These are phyloP conservation scores for Coregonus suidteri DNA, from an alignment of 2,797 vertebrate genomes.

Conservation along the genomic window DNA sequence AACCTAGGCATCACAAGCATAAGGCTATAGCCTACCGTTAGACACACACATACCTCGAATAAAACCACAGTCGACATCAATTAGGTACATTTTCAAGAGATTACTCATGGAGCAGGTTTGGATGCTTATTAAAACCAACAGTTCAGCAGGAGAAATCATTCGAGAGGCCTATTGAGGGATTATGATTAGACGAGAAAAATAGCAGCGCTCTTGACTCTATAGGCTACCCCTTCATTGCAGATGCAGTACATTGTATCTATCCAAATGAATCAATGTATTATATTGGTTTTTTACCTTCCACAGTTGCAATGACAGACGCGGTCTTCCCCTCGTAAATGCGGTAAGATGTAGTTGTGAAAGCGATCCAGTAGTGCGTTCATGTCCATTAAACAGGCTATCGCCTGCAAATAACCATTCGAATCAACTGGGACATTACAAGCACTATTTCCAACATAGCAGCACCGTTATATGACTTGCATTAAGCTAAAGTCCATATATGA, in stretches of 20 bases:
- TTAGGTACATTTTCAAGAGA: slow-evolving; percentile 5
- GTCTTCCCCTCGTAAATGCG: slow-evolving; percentile 98
- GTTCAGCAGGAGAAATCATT: slow-evolving; percentile 56
- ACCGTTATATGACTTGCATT: slow-evolving; percentile 47
- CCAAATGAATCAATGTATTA: slow-evolving; percentile 32
- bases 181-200: slow-evolving; percentile 50
- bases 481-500: slow-evolving; percentile 14
- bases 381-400: slow-evolving; percentile 99
- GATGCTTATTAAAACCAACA: slow-evolving; percentile 38
- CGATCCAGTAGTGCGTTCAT: slow-evolving; percentile 99
- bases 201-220: slow-evolving; percentile 12
- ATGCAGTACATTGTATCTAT: slow-evolving; percentile 13
- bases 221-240: neutral
- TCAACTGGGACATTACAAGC: slow-evolving; percentile 80
- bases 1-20: slow-evolving; percentile 23
- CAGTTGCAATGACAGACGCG: slow-evolving; percentile 99
- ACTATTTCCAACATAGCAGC: slow-evolving; percentile 63
- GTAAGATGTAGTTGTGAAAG: slow-evolving; percentile 99
- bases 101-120: slow-evolving; percentile 30
- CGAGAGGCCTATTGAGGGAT: slow-evolving; percentile 67
- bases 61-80: slow-evolving; percentile 20
- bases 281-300: slow-evolving; percentile 87
- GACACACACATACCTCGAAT: slow-evolving; percentile 10
- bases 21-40: neutral
- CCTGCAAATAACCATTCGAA: slow-evolving; percentile 89